These are phyloP conservation scores for Lonchura striata DNA, from an alignment of 2,113 vertebrate genomes.

Conservation along the genomic window DNA sequence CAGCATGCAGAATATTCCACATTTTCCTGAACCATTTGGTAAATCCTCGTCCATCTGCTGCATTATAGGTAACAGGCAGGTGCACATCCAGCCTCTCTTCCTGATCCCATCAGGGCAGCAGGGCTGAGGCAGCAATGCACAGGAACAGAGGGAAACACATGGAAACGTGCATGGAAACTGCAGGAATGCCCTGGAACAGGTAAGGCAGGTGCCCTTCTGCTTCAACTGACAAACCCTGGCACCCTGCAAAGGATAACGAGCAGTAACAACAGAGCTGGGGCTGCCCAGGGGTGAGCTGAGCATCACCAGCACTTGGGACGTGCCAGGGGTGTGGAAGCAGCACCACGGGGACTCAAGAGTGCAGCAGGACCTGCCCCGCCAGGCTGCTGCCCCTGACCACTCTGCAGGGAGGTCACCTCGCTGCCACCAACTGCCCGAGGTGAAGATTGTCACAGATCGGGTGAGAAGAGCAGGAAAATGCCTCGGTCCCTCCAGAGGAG, in stretches of 20 bases:
- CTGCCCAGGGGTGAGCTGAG: fast-evolving
- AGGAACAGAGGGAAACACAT: background rate
- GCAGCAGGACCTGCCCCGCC: background rate
- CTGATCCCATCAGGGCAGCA: background rate
- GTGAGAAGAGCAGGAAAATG: background rate
- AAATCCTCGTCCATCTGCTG: background rate
- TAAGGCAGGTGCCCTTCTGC: background rate
- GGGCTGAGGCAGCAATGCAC: background rate
- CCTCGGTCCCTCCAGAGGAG: fast-evolving
- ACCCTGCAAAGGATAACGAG: fast-evolving
- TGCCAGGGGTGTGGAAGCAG: background rate
- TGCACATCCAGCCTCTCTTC: background rate
- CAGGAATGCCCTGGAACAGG: background rate
- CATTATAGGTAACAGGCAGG: fast-evolving
- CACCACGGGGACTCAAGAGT: background rate
- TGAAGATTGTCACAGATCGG: background rate
- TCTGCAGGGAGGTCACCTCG: background rate
- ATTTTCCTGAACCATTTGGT: background rate
- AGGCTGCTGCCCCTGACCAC: background rate
- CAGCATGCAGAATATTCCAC: background rate
- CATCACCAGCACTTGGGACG: fast-evolving
- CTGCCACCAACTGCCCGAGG: background rate
- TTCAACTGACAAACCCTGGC: background rate
- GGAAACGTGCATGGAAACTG: background rate
- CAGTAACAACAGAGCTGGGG: background rate